A percentile compares a stretch with the other conserved stretches of the same genome.
Evolutionary conservation across 2,113 vertebrate genomes (phyloP).

Genomic region (Epinephelus fuscoguttatus): DNA sequence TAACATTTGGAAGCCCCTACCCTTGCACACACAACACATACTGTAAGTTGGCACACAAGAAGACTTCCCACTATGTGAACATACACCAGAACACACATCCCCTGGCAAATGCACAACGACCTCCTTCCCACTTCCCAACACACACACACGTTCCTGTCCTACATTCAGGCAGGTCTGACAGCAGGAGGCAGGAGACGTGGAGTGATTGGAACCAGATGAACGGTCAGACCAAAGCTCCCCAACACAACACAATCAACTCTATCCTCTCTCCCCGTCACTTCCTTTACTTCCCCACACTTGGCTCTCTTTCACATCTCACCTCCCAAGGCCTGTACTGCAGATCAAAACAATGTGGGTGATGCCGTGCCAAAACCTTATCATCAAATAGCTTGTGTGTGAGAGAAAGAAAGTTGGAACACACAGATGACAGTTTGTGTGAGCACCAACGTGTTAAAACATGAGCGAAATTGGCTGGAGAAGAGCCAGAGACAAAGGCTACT

Average conservation of each 20-base stretch:
- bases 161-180: constrained; percentile 1
- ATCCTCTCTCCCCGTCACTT: background rate
- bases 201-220: constrained; percentile 15
- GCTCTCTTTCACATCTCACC: constrained; percentile 1
- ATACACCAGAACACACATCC: constrained; percentile 2
- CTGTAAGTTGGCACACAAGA: background rate
- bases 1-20: background rate
- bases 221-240: background rate
- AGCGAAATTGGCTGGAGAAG: background rate
- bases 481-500: background rate
- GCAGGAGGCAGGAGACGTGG: constrained; percentile 2
- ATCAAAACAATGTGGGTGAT: constrained; percentile 3
- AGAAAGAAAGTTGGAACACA: background rate
- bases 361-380: background rate
- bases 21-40: background rate
- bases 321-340: background rate
- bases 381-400: background rate
- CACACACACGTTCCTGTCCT: background rate
- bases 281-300: background rate
- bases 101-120: background rate
- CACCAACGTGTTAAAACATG: background rate
- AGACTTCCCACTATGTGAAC: background rate
- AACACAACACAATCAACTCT: background rate
- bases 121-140: background rate
- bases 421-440: background rate